Percentiles rank a stretch among this genome's conserved stretches.
These are phyloP conservation scores for Oopsacas minuta DNA, from an alignment of 37 sponge, comb jelly and placozoan genomes.

Conservation along the genomic window DNA sequence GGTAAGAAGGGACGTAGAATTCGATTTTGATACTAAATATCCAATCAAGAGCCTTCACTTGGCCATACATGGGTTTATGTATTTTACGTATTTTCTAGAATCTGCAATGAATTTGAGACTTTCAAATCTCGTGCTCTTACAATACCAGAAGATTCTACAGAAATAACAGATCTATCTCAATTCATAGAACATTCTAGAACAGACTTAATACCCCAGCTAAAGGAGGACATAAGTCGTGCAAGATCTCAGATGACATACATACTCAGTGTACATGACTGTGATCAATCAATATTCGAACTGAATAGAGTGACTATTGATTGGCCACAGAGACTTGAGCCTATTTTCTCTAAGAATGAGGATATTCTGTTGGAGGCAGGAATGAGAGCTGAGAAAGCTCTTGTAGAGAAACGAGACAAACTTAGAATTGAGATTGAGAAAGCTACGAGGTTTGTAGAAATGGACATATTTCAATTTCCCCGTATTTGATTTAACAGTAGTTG, in stretches of 20 bases:
- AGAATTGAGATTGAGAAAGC: slow-evolving; percentile 77
- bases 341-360: slow-evolving; percentile 82
- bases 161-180: slow-evolving; percentile 74
- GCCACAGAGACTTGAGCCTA: slow-evolving; percentile 65
- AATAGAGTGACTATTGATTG: slow-evolving; percentile 70
- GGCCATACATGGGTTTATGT: too few relatives aligned
- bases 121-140: slow-evolving; percentile 50
- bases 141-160: slow-evolving; percentile 66
- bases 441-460: too few relatives aligned
- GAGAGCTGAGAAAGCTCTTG: slow-evolving; percentile 50
- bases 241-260: background rate
- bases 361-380: slow-evolving; percentile 48
- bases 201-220: slow-evolving; percentile 37
- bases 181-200: slow-evolving; percentile 58
- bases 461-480: too few relatives aligned
- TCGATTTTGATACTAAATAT: too few relatives aligned
- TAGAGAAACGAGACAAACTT: slow-evolving; percentile 71
- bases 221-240: slow-evolving; percentile 31
- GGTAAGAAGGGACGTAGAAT: too few relatives aligned
- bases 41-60: too few relatives aligned
- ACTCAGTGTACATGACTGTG: slow-evolving; percentile 1
- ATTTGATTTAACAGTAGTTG: too few relatives aligned
- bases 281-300: slow-evolving; percentile 23
- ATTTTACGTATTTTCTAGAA: slow-evolving; percentile 38
- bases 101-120: slow-evolving; percentile 61